phyloP scores from a whole-genome alignment of 2,113 vertebrate species.

The Limnothrissa miodon region DNA sequence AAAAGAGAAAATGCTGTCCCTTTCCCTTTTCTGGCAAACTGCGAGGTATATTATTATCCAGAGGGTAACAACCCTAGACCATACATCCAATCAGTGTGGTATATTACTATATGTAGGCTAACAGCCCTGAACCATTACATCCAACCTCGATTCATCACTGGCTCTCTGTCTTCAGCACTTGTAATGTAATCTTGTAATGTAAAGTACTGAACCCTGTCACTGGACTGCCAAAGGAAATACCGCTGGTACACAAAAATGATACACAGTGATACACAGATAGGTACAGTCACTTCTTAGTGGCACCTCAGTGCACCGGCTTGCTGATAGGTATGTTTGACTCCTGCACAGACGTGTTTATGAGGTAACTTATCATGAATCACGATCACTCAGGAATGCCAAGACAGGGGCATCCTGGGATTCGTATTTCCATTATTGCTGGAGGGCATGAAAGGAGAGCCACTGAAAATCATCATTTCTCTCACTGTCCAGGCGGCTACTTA shows the following conservation, averaged over 20 bases:
- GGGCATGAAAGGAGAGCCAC: slow-evolving; percentile 20
- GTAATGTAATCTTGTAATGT: not conserved
- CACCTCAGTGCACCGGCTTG: not conserved
- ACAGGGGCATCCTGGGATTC: slow-evolving; percentile 15
- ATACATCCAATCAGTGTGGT: no score
- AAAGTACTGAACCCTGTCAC: not conserved
- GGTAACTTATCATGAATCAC: slow-evolving; percentile 16
- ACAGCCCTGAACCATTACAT: no score
- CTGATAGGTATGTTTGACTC: not conserved
- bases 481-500: not conserved
- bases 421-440: slow-evolving; percentile 18
- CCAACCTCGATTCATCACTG: not conserved
- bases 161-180: not conserved
- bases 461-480: slow-evolving; percentile 25
- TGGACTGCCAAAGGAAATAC: not conserved
- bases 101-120: no score
- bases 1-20: not conserved
- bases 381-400: slow-evolving; percentile 25
- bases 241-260: not conserved
- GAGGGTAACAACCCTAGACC: not conserved
- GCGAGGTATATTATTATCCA: not conserved
- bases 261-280: no score
- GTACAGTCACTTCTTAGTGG: not conserved
- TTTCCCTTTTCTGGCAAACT: not conserved
- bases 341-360: slow-evolving; percentile 24